phyloP scores from a whole-genome alignment of 2,888 invertebrate species.

The Apantesis nais region DNA sequence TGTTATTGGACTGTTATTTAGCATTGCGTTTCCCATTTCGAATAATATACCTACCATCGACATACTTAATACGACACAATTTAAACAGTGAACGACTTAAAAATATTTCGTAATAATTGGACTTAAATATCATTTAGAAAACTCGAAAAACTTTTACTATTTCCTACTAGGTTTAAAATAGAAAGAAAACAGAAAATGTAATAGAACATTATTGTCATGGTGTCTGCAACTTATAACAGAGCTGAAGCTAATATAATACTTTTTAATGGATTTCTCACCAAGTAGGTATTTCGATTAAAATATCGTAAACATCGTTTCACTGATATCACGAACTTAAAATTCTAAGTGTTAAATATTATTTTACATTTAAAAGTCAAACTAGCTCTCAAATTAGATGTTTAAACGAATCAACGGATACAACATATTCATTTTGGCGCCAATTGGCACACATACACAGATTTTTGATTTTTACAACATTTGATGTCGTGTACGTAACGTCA shows the following conservation, averaged over 20 bases:
- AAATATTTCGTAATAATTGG: no score
- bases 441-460: slow-evolving; percentile 5
- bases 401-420: background rate
- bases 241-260: background rate
- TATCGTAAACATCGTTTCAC: background rate
- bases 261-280: background rate
- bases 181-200: no score
- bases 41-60: no score
- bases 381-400: background rate
- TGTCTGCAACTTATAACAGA: background rate
- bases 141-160: no score
- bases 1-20: no score
- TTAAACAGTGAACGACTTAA: no score
- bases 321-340: background rate
- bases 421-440: background rate
- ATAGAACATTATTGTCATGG: no score
- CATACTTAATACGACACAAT: no score
- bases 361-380: background rate
- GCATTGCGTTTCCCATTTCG: no score
- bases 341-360: background rate
- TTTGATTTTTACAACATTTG: background rate
- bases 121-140: no score
- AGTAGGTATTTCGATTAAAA: background rate
- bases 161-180: no score
- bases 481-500: slow-evolving; percentile 2